Conservation (phyloP, 1,140 invertebrate species). For the Mizuhopecten yessoensis region DNA sequence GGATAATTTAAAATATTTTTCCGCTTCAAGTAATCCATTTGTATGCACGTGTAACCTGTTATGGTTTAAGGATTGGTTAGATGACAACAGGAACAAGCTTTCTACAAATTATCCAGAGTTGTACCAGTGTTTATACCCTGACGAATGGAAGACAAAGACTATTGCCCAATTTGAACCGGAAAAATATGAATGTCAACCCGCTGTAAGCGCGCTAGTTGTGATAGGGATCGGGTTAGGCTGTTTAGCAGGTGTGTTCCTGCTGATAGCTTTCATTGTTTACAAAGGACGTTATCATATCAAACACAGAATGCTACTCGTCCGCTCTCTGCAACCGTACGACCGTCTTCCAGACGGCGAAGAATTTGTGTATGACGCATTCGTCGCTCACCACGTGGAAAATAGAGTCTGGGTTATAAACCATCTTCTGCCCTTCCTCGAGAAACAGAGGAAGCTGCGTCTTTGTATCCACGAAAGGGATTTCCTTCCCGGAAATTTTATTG, state of each 20-base stretch:
- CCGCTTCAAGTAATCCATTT: conserved; percentile 21
- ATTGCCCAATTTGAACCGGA: background rate
- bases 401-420: conserved; percentile 51
- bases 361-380: conserved; percentile 56
- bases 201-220: background rate
- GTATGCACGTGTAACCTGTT: conserved; percentile 48
- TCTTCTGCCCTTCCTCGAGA: conserved; percentile 54
- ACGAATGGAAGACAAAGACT: background rate
- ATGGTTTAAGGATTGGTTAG: conserved; percentile 45
- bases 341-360: conserved; percentile 13
- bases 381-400: conserved; percentile 55
- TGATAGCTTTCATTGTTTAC: background rate
- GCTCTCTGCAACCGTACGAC: background rate
- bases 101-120: background rate
- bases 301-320: background rate
- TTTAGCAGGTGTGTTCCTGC: background rate
- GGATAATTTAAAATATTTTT: background rate
- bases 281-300: background rate
- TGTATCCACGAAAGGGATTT: conserved; percentile 78
- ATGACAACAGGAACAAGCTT: background rate
- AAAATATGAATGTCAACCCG: background rate
- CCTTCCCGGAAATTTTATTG: conserved; percentile 64
- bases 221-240: background rate
- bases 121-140: conserved; percentile 45
- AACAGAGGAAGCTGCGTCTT: conserved; percentile 51